Conservation (phyloP, 2,888 invertebrate genomes). For the Taenaris catops region DNA sequence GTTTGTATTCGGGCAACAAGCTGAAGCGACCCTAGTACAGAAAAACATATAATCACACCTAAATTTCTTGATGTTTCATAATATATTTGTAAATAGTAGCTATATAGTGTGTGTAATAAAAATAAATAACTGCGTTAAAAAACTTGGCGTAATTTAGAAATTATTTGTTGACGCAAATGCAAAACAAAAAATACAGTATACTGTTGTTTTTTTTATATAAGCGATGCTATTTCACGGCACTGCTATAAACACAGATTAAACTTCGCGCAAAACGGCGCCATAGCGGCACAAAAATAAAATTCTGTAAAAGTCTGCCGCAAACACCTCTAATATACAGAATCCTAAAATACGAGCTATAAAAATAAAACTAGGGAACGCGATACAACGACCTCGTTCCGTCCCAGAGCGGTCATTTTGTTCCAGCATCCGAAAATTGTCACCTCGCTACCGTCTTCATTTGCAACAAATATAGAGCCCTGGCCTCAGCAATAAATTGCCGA, state of each 20-base stretch:
- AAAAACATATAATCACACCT: no score
- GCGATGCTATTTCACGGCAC: slow-evolving; percentile 7
- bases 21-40: no score
- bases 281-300: slow-evolving; percentile 17
- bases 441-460: slow-evolving; percentile 71
- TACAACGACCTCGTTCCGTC: slow-evolving; percentile 36
- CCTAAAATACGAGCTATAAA: slow-evolving; percentile 35
- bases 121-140: no score
- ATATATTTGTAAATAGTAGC: no score
- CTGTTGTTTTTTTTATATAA: slow-evolving; percentile 3
- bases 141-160: no score
- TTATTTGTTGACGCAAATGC: no score
- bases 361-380: slow-evolving; percentile 48
- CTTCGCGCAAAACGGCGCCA: slow-evolving; percentile 5
- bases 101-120: no score
- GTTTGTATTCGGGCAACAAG: no score
- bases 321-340: slow-evolving; percentile 24
- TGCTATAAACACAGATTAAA: slow-evolving; percentile 10
- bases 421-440: slow-evolving; percentile 71
- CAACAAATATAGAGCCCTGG: slow-evolving; percentile 68
- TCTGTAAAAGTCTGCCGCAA: slow-evolving; percentile 16
- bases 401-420: slow-evolving; percentile 58
- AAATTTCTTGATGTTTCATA: no score
- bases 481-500: slow-evolving; percentile 68
- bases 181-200: no score